phyloP scores from a whole-genome alignment of 35 echinoderm and acorn worm species.

The Ophioderma brevispina region DNA sequence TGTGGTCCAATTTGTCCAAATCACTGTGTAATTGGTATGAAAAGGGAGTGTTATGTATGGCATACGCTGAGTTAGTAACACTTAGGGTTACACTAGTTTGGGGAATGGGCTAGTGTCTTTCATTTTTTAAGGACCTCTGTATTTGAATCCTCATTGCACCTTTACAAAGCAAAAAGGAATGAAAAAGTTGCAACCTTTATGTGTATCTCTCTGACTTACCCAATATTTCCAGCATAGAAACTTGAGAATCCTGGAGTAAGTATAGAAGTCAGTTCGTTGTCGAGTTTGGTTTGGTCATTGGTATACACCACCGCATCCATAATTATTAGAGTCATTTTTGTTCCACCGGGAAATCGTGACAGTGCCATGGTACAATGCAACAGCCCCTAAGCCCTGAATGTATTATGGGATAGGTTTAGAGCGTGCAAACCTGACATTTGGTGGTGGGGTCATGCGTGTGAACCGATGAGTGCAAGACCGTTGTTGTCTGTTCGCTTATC shows the following conservation, averaged over 20 bases:
- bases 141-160: no score
- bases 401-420: not conserved
- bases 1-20: no score
- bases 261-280: not conserved
- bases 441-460: slow-evolving; percentile 17
- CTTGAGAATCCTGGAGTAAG: slow-evolving; percentile 12
- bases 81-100: no score
- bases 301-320: slow-evolving; percentile 78
- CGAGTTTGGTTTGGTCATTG: slow-evolving; percentile 16
- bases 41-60: no score
- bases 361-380: slow-evolving; percentile 47
- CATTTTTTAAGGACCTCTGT: no score
- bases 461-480: slow-evolving; percentile 65
- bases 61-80: no score
- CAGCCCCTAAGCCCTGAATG: slow-evolving; percentile 25
- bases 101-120: no score
- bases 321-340: slow-evolving; percentile 13
- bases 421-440: slow-evolving; percentile 11
- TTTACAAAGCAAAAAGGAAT: no score
- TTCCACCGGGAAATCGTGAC: slow-evolving; percentile 34
- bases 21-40: no score
- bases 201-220: no score
- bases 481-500: slow-evolving; percentile 1
- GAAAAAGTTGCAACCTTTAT: no score
- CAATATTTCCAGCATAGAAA: slow-evolving; percentile 29